phyloP scores from a whole-genome alignment of 2,113 vertebrate species.

The Bombycilla garrulus region DNA sequence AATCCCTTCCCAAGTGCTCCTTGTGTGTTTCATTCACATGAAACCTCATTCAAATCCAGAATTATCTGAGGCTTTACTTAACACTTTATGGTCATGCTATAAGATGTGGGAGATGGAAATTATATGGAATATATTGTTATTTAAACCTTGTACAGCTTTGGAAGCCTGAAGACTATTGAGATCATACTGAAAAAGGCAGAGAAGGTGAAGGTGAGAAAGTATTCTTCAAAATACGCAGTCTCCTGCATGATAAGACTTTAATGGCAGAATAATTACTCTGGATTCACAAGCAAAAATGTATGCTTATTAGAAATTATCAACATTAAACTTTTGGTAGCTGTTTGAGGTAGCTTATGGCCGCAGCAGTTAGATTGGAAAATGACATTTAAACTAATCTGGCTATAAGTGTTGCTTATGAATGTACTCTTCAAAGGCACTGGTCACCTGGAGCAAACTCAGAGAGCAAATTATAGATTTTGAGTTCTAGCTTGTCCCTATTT shows the following conservation, averaged over 20 bases:
- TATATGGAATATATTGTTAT: constrained; percentile 7
- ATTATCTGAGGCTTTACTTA: neutral
- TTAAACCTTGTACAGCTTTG: neutral
- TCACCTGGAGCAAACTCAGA: neutral
- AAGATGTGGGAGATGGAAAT: constrained; percentile 19
- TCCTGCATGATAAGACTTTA: neutral
- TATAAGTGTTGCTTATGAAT: neutral
- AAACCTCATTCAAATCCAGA: constrained; percentile 41
- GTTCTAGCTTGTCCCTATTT: neutral
- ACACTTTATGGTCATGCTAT: neutral
- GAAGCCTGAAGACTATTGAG: neutral
- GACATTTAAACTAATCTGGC: neutral
- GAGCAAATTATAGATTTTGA: neutral
- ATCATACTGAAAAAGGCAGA: neutral
- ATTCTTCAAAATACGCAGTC: neutral
- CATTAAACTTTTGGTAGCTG: neutral
- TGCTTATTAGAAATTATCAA: neutral
- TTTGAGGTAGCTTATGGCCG: neutral
- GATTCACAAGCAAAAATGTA: neutral
- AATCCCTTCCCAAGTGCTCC: neutral
- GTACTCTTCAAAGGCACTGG: neutral
- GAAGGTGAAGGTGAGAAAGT: neutral
- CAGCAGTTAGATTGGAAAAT: neutral
- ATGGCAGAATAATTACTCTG: neutral
- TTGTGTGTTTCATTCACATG: neutral